Percentiles rank a stretch among this genome's conserved stretches.
These are phyloP conservation scores for Ichneumoninae sp. DNA, from an alignment of 2,888 invertebrate species.

Conservation along the genomic window DNA sequence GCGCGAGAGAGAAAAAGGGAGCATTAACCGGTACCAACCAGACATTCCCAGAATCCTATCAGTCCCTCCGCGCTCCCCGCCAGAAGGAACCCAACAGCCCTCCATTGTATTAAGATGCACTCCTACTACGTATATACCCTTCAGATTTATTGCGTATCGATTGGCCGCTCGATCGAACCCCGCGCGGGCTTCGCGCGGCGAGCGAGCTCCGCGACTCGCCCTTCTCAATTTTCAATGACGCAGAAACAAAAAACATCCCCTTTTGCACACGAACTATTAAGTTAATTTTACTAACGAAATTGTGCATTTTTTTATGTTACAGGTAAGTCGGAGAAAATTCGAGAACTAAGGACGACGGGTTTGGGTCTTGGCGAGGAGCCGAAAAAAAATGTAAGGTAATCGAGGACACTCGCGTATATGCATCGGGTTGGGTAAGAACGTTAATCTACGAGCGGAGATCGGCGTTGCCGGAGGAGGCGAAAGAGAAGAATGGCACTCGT, in stretches of 20 bases:
- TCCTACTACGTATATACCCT: constrained; percentile 41
- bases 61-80: constrained; percentile 61
- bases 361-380: no score
- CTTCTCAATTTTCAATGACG: neutral
- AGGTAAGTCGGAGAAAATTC: constrained; percentile 57
- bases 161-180: constrained; percentile 36
- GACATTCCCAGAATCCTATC: constrained; percentile 69
- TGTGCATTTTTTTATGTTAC: constrained; percentile 59
- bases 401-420: constrained; percentile 38
- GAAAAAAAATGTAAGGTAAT: constrained; percentile 29
- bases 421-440: constrained; percentile 42
- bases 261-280: neutral
- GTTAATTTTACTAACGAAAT: constrained; percentile 38
- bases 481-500: constrained; percentile 62
- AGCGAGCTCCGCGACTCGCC: neutral
- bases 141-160: constrained; percentile 66
- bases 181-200: no score
- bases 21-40: constrained; percentile 61
- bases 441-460: constrained; percentile 64
- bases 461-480: constrained; percentile 60
- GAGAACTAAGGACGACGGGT: neutral
- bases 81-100: constrained; percentile 41
- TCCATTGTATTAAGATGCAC: constrained; percentile 65
- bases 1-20: constrained; percentile 12
- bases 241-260: neutral